Evolutionary conservation across 2,888 invertebrate genomes (phyloP).

Genomic region (Plebejus anna): DNA sequence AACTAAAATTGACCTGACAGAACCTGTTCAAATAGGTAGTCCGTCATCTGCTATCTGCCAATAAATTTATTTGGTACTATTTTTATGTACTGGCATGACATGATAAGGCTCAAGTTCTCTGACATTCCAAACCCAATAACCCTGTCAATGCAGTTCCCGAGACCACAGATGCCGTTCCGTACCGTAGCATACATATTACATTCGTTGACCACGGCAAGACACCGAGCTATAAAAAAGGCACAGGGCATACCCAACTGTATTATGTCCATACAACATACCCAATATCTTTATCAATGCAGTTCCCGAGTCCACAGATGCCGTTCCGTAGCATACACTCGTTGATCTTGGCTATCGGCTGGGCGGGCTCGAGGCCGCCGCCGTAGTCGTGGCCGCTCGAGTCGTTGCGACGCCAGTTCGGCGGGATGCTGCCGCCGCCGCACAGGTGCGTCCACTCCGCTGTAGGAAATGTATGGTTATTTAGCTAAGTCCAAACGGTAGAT

Average conservation of each 20-base stretch:
- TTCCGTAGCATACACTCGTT: conserved; percentile 88
- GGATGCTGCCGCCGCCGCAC: conserved; percentile 70
- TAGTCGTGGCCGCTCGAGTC: conserved; percentile 48
- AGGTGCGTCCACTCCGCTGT: conserved; percentile 82
- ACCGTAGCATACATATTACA: conserved; percentile 81
- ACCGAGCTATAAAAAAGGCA: no score
- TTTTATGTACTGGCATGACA: no score
- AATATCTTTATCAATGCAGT: conserved; percentile 85
- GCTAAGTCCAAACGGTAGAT: no score
- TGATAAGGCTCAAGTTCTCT: no score
- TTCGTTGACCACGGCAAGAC: conserved; percentile 81
- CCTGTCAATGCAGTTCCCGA: conserved; percentile 86
- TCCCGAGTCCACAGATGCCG: conserved; percentile 87
- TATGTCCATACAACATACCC: conserved; percentile 61
- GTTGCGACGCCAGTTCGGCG: conserved; percentile 66
- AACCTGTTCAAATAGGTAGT: no score
- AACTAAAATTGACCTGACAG: no score
- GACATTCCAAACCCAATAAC: conserved; percentile 76
- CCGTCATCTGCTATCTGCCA: no score
- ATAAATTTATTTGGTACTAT: no score
- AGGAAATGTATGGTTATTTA: conserved; percentile 31
- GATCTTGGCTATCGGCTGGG: conserved; percentile 70
- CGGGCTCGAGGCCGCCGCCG: conserved; percentile 42
- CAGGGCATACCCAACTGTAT: no score
- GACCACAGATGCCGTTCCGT: conserved; percentile 84